Evolutionary conservation across 2,888 invertebrate genomes (phyloP), one percentile per base, ranked within the genome.

Genomic region (Sinohyriopsis cumingii): DNA sequence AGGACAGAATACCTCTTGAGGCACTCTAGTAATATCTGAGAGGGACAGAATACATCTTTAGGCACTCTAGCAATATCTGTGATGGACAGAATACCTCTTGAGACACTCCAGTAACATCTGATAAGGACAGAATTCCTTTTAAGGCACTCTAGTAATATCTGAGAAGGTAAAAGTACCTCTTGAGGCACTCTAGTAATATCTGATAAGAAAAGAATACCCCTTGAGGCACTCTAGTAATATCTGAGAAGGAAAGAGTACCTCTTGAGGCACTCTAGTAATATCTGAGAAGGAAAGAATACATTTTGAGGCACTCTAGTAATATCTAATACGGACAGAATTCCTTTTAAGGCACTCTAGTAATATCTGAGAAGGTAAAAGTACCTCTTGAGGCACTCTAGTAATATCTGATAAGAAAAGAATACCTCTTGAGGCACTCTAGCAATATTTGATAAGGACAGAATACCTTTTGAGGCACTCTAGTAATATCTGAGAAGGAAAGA

Each of bases 21-120:
- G 25, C 25, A 25, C 25, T 25, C 25, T 25, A 25, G 25, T 25
- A 25, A 25, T 25, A 25, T 25, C 4, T 25, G 25, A 25, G 2
- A 25, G 4, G 25, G 25, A 25, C 25, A 25, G 2, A 25, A 25
- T 25, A 25, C 92, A 92, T 91, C 88, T 96, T 95, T 71, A 98
- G 92, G 87, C 98, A 98, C 7, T 97, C 98, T 62, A 96, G 92
- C 67, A 99, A 92, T 77, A 98, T 95, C 81, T 96, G 95, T 91
- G 96, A 98, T 0, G 99, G 99, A 18, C 91, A 96, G 98, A 0
- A 99, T 99, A 18, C 95, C 25, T 25, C 4, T 4, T 25, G 25
- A 25, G 25, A 4, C 25, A 25, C 25, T 25, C 25, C 4, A 25
- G 25, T 25, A 25, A 25, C 4, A 25, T 25, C 4, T 25, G 25